These are phyloP conservation scores for Elmis aenea DNA, from an alignment of 2,888 invertebrate species.

Conservation along the genomic window DNA sequence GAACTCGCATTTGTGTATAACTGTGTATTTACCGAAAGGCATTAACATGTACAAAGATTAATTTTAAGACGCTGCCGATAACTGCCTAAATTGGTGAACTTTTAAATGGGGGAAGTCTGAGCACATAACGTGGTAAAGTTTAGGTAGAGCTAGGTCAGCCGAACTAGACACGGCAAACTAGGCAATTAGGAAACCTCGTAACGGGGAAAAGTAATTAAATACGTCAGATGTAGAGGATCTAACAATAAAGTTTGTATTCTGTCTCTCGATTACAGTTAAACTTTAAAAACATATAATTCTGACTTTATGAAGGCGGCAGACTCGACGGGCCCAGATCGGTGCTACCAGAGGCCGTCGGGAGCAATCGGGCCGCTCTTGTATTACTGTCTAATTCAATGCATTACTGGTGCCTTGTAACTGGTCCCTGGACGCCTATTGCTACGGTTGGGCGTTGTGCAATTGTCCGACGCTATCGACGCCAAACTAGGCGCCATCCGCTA, in stretches of 20 bases:
- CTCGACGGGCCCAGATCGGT: conserved; percentile 29
- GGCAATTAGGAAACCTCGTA: conserved; percentile 14
- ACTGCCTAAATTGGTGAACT: conserved; percentile 1
- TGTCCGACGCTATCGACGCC: conserved; percentile 41
- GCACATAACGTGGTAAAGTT: no score
- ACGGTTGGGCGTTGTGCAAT: conserved; percentile 43
- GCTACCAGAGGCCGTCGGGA: conserved; percentile 33
- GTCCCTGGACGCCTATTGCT: conserved; percentile 46
- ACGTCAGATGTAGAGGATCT: conserved; percentile 14
- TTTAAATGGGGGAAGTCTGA: not conserved
- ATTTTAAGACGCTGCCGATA: no score
- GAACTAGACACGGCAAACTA: conserved; percentile 8
- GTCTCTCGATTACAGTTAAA: conserved; percentile 25
- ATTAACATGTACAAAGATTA: no score
- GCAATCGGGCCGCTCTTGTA: conserved; percentile 46
- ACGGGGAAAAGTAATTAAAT: conserved; percentile 15
- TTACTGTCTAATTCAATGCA: conserved; percentile 58
- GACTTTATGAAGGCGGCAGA: conserved; percentile 31
- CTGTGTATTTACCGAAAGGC: no score
- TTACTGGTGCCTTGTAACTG: conserved; percentile 50
- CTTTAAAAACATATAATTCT: conserved; percentile 31
- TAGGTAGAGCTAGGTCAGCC: conserved; percentile 7
- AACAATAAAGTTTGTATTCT: conserved; percentile 19
- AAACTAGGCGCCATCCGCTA: conserved; percentile 35
- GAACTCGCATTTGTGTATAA: no score